Evolutionary conservation across 2,113 vertebrate genomes (phyloP), one percentile per base, ranked within the genome.

Genomic region (Scopus umbretta): DNA sequence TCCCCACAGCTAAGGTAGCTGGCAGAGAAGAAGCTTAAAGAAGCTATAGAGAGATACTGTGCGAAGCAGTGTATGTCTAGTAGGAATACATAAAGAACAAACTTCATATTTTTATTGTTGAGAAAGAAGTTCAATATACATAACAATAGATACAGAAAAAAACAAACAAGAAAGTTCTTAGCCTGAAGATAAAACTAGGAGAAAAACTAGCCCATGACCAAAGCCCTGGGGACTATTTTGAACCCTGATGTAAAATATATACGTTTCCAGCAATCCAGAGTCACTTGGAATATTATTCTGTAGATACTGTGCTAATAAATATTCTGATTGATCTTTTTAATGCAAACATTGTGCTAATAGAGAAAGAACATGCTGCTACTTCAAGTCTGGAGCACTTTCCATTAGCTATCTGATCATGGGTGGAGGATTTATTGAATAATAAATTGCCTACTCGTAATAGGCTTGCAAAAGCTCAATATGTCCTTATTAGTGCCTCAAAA

Each of bases 301-400:
- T 50, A 92, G 75, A 88, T 86, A 78, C 16, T 47, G 42, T 50
- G 75, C 49, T 84, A 80, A 91, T 86, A 95, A 80, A 88, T 91
- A 94, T 88, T 83, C 58, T 80, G 63, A 88, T 88, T 91, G 91
- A 94, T 88, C 63, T 88, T 96, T 90, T 66, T 70, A 95, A 95
- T 84, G 67, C 76, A 88, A 83, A 80, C 59, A 88, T 65, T 66
- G 38, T 66, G 45, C 72, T 88, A 94, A 73, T 7, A 74, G 75
- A 70, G 67, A 88, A 94, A 89, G 86, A 81, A 72, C 68, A 92
- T 16, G 56, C 43, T 72, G 42, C 65, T 88, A 74, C 72, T 83
- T 94, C 27, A 88, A 70, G 47, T 84, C 75, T 67, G 43, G 55
- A 93, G 59, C 42, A 86, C 80, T 94, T 92, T 93, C 63, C 50